Evolutionary conservation across 2,888 invertebrate genomes (phyloP).

Genomic region (Encarsia formosa): DNA sequence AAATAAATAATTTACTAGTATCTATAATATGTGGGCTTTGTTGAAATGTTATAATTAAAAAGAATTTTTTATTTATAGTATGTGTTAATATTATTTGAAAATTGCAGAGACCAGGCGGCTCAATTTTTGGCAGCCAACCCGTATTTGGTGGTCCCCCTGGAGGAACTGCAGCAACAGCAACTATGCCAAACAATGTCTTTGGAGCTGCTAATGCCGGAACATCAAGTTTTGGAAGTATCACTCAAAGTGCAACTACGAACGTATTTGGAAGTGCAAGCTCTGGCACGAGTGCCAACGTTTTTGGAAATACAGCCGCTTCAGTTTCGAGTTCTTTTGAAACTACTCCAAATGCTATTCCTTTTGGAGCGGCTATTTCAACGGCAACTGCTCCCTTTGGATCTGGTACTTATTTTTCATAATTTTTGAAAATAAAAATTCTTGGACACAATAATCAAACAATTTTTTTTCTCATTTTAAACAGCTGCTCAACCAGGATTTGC

Average conservation of each 20-base stretch:
- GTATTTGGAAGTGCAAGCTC: slow-evolving; percentile 12
- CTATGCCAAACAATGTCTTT: slow-evolving; percentile 27
- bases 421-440: no score
- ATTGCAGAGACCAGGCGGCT: no score
- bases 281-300: slow-evolving; percentile 11
- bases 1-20: no score
- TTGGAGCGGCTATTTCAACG: slow-evolving; percentile 7
- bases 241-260: slow-evolving; percentile 16
- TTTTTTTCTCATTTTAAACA: no score
- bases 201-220: slow-evolving; percentile 25
- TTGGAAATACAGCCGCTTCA: slow-evolving; percentile 5
- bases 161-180: slow-evolving; percentile 2
- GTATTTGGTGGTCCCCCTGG: slow-evolving; percentile 22
- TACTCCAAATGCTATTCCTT: slow-evolving; percentile 13
- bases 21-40: no score
- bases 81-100: no score
- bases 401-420: no score
- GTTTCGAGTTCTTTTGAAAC: slow-evolving; percentile 8
- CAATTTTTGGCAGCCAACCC: slow-evolving; percentile 22
- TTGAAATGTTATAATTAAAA: no score
- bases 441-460: no score
- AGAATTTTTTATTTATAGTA: no score
- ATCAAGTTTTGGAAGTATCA: slow-evolving; percentile 30
- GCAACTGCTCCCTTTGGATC: slow-evolving; percentile 15
- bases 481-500: neutral